Conservation (phyloP, 2,797 vertebrate genomes). For the Limnodromus scolopaceus region DNA sequence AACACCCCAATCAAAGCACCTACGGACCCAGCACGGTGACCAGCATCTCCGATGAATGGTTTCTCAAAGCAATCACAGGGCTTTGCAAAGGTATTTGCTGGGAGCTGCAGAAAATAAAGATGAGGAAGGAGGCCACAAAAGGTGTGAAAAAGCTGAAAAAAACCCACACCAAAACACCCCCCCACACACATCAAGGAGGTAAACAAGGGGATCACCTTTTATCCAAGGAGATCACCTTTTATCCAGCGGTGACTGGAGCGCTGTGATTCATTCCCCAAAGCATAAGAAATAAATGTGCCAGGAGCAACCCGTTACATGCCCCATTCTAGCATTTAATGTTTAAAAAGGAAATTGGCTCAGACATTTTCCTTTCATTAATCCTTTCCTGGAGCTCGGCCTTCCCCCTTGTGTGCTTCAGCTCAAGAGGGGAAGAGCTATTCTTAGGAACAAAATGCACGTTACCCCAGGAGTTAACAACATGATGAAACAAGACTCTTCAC, state of each 20-base stretch:
- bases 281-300: not conserved
- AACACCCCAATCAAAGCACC: not conserved
- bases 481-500: not conserved
- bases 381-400: constrained; percentile 27
- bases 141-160: not conserved
- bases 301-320: not conserved
- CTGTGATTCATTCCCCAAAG: not conserved
- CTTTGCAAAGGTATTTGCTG: not conserved
- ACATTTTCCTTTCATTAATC: constrained; percentile 46
- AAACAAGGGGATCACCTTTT: not conserved
- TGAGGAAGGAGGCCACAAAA: not conserved
- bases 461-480: not conserved
- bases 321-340: not conserved
- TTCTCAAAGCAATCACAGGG: not conserved
- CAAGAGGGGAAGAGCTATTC: not conserved
- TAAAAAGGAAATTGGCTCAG: constrained; percentile 34
- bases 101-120: not conserved
- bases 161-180: rapidly evolving
- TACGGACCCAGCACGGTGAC: rapidly evolving
- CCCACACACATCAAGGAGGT: not conserved
- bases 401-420: not conserved
- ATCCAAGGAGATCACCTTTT: not conserved
- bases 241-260: not conserved
- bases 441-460: not conserved
- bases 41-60: not conserved